Base-by-base conservation (phyloP, 2,888 invertebrate genomes). In the Stenichneumon culpator region DNA sequence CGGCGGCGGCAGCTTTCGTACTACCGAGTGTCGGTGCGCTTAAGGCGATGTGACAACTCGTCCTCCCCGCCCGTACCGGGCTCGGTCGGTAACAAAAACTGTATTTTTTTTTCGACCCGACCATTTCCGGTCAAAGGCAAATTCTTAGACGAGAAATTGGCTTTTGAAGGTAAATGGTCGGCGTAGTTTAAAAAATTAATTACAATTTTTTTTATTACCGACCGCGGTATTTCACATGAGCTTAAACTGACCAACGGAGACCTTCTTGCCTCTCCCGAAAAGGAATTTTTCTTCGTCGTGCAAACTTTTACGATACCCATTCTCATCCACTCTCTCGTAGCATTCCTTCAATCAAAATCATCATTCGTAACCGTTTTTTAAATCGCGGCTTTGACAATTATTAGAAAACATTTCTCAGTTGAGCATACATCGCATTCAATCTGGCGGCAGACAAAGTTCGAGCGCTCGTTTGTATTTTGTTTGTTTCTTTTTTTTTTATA, bases 401-500 rank as follows among this genome's bases (percentile, higher is more conserved):
- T 79, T 79, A 83, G 44, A 77, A 85, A 82, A 85, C 85, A 69
- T 79, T 70, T 82, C 54, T 74, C 78, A 80, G 67, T 77, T 81
- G 70, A 74, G 77, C 79, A 70, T 70, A 84, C 84, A 79, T 70
- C 78, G 81, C 82, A 79, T 82, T 86, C 82, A 83, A 80, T 83
- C 83, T 74, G 68, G 86, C 77, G 79, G 84, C 86, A 83, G 87
- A 81, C 80, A 86, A 86, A 82, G 79, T 60, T 85, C 84, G 73
- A 75, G 79, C 79, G 79, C 68, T 67, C 28, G 60, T 65, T 84
- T 65, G 47, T 68, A 47, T 28, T 74, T 75, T 63, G 78, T 28
- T 54, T 67, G 52, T 3, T 50, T 70, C 28, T 7, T 57, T 25
- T 70, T 86, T 74, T 89, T 90, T 90, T 89, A 90, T 89, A 89